A percentile compares a stretch with the other conserved stretches of the same genome.
Conservation (phyloP, 2,113 vertebrate genomes). For the Hucho hucho region DNA sequence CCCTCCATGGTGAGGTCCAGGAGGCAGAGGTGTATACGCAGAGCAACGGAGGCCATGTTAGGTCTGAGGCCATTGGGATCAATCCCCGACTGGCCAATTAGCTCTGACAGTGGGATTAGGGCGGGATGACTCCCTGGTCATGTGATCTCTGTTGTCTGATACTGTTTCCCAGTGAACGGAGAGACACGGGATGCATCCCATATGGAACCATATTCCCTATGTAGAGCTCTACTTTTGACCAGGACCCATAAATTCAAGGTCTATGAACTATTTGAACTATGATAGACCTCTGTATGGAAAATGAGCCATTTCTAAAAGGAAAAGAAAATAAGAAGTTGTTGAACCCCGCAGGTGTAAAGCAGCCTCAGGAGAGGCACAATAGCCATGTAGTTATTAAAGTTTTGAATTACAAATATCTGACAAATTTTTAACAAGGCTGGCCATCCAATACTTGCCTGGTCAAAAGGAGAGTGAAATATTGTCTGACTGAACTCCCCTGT, state of each 20-base stretch:
- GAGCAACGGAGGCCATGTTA: background rate
- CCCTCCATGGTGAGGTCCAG: background rate
- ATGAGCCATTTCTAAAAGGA: too few relatives aligned
- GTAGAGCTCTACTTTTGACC: too few relatives aligned
- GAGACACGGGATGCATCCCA: background rate
- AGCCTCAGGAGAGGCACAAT: too few relatives aligned
- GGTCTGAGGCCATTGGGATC: constrained; percentile 35
- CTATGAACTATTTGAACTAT: too few relatives aligned
- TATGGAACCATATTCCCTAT: too few relatives aligned
- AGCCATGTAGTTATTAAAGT: background rate
- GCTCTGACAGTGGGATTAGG: constrained; percentile 73
- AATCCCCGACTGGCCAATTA: constrained; percentile 72
- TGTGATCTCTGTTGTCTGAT: constrained; percentile 68
- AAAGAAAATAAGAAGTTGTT: too few relatives aligned
- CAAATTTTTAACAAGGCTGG: too few relatives aligned
- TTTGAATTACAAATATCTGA: too few relatives aligned
- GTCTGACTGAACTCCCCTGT: constrained; percentile 48
- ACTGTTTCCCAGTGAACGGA: constrained; percentile 60
- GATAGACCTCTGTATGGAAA: too few relatives aligned
- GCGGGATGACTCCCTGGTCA: constrained; percentile 67
- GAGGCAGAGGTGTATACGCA: constrained; percentile 25
- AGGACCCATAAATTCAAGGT: background rate
- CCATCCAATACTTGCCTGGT: constrained; percentile 39
- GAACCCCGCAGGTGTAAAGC: too few relatives aligned
- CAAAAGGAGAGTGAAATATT: constrained; percentile 29